Evolutionary conservation across 2,113 vertebrate species (phyloP), one percentile per base, ranked within the genome.

Genomic region (Bambusicola thoracicus): DNA sequence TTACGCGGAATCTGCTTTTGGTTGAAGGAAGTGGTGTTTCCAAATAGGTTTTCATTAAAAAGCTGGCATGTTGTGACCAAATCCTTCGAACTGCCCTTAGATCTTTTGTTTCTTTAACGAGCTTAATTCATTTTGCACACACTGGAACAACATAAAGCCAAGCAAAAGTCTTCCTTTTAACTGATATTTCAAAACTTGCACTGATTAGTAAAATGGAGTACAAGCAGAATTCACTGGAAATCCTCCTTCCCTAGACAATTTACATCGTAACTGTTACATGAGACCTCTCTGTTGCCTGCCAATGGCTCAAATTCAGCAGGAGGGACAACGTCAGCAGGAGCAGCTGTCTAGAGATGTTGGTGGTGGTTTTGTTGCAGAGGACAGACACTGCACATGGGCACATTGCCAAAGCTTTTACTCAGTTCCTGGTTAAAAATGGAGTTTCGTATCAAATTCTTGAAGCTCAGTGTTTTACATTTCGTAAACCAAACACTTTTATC

Each of bases 351-450:
- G n/a, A 41, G 34, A 17, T 24, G 10, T 0, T 61, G 67, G 10
- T 6, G 34, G 13, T 36, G 12, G 17, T 24, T 48, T 1, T 58
- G 5, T 30, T 40, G n/a, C 36, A 21, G n/a, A 59, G 16, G 29
- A 32, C 13, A 63, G 27, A n/a, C 13, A 21, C 1, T 10, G 7
- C 14, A 2, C 5, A 3, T 6, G 3, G 18, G 2, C 36, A n/a
- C 5, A 8, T 1, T 27, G 12, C 14, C 61, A 59, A 56, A 32
- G 9, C 7, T 70, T 70, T 67, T 59, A 27, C 3, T 25, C 38
- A 51, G 32, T 43, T 43, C 30, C 70, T 80, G 43, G 51, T 29
- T 53, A 29, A 53, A 29, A 29, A 53, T 0, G 0, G 4, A 43
- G 11, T 43, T 89, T 53, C 69, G 63, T 82, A 22, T 34, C 32